Percentiles rank a stretch among this genome's conserved stretches.
These are phyloP conservation scores for Aplysia californica DNA, from an alignment of 1,140 invertebrate species.

Conservation along the genomic window DNA sequence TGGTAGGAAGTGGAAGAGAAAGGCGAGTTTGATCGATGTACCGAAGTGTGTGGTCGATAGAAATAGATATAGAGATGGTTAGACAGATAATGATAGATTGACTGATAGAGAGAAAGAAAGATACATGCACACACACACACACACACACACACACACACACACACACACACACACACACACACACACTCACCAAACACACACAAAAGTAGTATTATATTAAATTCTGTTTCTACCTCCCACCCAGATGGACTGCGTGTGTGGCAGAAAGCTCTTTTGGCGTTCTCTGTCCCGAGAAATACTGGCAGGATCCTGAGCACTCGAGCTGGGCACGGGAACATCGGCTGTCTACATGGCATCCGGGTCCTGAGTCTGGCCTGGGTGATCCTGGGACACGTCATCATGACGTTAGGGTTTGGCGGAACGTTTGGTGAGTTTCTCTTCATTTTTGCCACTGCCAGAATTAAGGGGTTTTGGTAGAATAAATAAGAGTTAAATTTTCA, in stretches of 20 bases:
- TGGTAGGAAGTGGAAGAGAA: too few relatives aligned
- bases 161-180: neutral
- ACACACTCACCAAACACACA: neutral
- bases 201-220: neutral
- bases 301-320: conserved; percentile 11
- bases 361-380: conserved; percentile 56
- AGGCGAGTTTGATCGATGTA: too few relatives aligned
- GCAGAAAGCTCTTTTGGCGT: conserved; percentile 17
- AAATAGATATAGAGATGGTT: neutral
- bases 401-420: neutral
- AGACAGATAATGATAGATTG: neutral
- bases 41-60: neutral
- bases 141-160: neutral
- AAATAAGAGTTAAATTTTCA: too few relatives aligned
- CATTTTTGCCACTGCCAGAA: too few relatives aligned
- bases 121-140: neutral
- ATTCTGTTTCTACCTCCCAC: neutral
- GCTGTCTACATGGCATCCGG: conserved; percentile 48
- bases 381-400: conserved; percentile 44
- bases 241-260: neutral
- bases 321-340: neutral
- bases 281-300: conserved; percentile 28
- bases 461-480: too few relatives aligned
- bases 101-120: conserved; percentile 1
- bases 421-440: neutral